These are phyloP conservation scores for Petrocephalus sullivani DNA, from an alignment of 2,797 vertebrate genomes.

Conservation along the genomic window DNA sequence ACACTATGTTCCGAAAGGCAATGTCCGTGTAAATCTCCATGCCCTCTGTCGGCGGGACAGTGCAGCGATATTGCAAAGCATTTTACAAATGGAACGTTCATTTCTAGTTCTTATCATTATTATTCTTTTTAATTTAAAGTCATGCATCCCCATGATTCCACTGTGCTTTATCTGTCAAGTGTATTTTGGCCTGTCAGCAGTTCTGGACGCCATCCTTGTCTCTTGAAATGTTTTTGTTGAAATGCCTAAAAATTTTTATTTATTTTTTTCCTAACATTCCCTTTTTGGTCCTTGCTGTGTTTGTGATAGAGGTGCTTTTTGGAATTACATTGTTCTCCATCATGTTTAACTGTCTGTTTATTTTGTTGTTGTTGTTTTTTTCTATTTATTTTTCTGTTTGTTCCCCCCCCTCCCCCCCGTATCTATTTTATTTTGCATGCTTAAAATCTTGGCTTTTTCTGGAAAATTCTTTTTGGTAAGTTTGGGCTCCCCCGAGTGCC, in stretches of 20 bases:
- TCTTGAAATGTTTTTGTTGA: conserved; percentile 20
- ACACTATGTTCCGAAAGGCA: not conserved
- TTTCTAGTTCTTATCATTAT: not conserved
- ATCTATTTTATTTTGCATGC: conserved; percentile 96
- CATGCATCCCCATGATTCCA: conserved; percentile 20
- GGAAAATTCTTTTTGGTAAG: conserved; percentile 99
- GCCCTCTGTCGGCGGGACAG: not conserved
- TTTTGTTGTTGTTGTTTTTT: conserved; percentile 83
- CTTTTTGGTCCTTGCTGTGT: conserved; percentile 16
- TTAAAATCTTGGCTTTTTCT: conserved; percentile 95
- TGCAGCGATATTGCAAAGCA: not conserved
- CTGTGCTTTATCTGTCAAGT: conserved; percentile 18
- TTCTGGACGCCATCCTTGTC: conserved; percentile 10
- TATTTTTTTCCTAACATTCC: conserved; percentile 10
- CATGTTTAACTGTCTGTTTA: conserved; percentile 33
- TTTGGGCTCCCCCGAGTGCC: conserved; percentile 78
- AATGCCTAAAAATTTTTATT: not conserved
- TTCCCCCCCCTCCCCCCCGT: not conserved
- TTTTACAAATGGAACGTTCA: not conserved
- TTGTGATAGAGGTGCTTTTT: conserved; percentile 23
- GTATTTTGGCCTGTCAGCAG: conserved; percentile 18
- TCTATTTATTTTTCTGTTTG: conserved; percentile 85
- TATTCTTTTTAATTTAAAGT: not conserved
- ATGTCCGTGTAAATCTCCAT: not conserved
- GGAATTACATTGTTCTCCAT: conserved; percentile 23